Evolutionary conservation across 2,797 vertebrate species (phyloP).

Genomic region (Gymnoscopelus braueri): DNA sequence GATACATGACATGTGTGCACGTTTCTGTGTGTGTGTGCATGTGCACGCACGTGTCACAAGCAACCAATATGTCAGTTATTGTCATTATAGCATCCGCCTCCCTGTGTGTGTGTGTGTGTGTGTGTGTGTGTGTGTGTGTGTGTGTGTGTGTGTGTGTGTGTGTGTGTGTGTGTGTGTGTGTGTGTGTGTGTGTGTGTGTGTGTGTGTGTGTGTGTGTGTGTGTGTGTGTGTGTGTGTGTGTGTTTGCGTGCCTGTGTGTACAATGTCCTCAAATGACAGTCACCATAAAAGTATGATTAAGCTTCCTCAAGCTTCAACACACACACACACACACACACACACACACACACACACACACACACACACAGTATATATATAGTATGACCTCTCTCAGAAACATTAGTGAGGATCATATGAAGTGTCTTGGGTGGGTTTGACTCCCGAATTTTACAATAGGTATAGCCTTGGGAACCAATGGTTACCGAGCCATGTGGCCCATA

Average conservation of each 20-base stretch:
- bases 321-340: slow-evolving; percentile 2
- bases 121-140: neutral
- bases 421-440: no score
- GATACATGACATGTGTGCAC: neutral
- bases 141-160: slow-evolving; percentile 5
- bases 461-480: no score
- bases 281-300: slow-evolving; percentile 29
- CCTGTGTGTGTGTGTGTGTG: slow-evolving; percentile 12
- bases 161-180: slow-evolving; percentile 5
- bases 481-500: no score
- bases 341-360: slow-evolving; percentile 18
- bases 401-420: no score
- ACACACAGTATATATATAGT: no score
- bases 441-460: no score
- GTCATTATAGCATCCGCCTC: no score
- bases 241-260: neutral
- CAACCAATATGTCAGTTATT: no score
- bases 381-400: no score
- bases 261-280: slow-evolving; percentile 23
- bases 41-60: neutral
- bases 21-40: neutral
- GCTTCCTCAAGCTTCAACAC: slow-evolving; percentile 53
- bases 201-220: slow-evolving; percentile 1
- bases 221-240: slow-evolving; percentile 7
- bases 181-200: slow-evolving; percentile 9